These are phyloP conservation scores for Augiades crinisus DNA, from an alignment of 2,888 invertebrate genomes.

Conservation along the genomic window DNA sequence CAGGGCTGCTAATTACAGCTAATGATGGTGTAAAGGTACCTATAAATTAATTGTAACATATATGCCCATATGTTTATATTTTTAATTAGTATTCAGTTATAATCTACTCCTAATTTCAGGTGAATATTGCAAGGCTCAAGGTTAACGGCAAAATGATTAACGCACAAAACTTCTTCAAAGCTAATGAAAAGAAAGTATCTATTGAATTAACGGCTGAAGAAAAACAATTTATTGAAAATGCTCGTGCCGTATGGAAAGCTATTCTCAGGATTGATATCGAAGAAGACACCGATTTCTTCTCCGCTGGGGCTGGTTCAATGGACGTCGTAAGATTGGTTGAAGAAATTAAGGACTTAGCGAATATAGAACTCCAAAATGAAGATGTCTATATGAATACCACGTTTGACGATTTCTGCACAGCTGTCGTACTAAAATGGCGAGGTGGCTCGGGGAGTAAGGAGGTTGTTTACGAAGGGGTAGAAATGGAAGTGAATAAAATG, in stretches of 20 bases:
- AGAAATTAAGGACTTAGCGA: slow-evolving; percentile 92
- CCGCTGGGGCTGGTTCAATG: slow-evolving; percentile 98
- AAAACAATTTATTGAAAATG: slow-evolving; percentile 82
- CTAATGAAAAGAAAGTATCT: slow-evolving; percentile 73
- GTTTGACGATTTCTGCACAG: slow-evolving; percentile 89
- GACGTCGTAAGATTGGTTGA: slow-evolving; percentile 97
- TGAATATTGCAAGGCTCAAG: slow-evolving; percentile 89
- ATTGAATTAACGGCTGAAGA: slow-evolving; percentile 89
- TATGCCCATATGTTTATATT: background rate
- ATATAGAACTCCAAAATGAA: slow-evolving; percentile 91
- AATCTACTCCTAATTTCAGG: slow-evolving; percentile 60
- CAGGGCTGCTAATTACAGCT: slow-evolving; percentile 91
- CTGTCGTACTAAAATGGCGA: slow-evolving; percentile 85
- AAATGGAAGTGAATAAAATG: slow-evolving; percentile 91
- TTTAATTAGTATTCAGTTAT: background rate
- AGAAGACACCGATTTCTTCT: slow-evolving; percentile 94
- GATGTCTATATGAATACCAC: slow-evolving; percentile 96
- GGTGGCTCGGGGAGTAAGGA: slow-evolving; percentile 80
- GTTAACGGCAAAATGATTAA: slow-evolving; percentile 90
- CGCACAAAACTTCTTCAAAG: slow-evolving; percentile 89
- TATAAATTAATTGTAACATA: no score
- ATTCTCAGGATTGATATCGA: slow-evolving; percentile 90
- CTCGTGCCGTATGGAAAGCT: slow-evolving; percentile 89
- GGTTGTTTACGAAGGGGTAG: slow-evolving; percentile 87
- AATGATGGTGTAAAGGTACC: slow-evolving; percentile 89